A percentile compares a stretch with the other conserved stretches of the same genome.
phyloP scores from a whole-genome alignment of 2,888 invertebrate genomes.

The Nymphalis polychloros region DNA sequence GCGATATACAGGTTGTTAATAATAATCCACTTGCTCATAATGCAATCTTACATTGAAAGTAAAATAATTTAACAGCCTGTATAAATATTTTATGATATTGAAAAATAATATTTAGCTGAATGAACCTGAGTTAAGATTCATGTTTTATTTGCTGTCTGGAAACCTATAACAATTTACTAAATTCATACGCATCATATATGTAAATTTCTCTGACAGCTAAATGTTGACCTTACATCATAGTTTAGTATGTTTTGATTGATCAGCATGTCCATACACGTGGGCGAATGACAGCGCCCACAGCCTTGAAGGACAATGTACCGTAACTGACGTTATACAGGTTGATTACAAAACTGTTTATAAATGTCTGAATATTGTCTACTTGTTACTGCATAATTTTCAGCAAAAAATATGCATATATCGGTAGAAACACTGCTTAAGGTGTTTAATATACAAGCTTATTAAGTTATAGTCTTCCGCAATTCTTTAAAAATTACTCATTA shows the following conservation, averaged over 20 bases:
- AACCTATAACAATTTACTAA: no score
- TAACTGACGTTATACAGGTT: conserved; percentile 46
- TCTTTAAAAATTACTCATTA: not conserved
- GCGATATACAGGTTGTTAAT: conserved; percentile 24
- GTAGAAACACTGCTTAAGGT: not conserved
- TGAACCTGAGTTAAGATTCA: no score
- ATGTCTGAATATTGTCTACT: not conserved
- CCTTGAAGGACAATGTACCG: conserved; percentile 76
- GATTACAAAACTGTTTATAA: conserved; percentile 45
- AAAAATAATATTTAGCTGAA: not conserved
- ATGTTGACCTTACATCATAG: not conserved
- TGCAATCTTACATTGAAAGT: not conserved
- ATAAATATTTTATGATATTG: not conserved
- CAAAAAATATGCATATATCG: not conserved
- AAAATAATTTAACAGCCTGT: not conserved
- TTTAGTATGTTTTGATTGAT: conserved; percentile 40
- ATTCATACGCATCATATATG: no score
- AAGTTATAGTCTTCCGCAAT: not conserved
- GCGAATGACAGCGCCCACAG: conserved; percentile 76
- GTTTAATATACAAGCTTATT: conserved; percentile 16
- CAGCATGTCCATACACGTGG: conserved; percentile 56
- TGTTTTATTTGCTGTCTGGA: no score
- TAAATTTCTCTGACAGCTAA: not conserved
- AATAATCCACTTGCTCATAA: conserved; percentile 9
- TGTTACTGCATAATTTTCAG: not conserved